Base-by-base conservation (phyloP, 2,888 invertebrate genomes). In the Perithous albicinctus region DNA sequence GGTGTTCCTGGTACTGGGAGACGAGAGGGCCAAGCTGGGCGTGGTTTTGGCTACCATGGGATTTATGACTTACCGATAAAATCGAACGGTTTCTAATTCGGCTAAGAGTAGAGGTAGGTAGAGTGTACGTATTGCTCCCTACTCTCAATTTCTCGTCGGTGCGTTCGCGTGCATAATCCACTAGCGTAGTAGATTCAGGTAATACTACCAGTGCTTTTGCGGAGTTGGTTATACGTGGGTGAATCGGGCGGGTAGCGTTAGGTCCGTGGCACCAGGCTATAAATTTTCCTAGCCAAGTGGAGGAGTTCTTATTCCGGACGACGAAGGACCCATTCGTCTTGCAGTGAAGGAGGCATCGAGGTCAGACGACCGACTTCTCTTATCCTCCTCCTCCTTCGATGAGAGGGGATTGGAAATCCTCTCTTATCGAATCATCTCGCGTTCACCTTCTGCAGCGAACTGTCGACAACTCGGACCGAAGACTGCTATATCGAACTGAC, bases 291-390 rank as follows among this genome's bases (percentile, higher is more conserved):
- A 56, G 51, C 54, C 73, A 80, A 82, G 79, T 73, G 67, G 70
- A n/a, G n/a, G 84, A 81, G 81, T 84, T 85, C 84, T 83, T 84
- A 83, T 85, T 85, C 79, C 73, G 66, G 64, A 81, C 81, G 79
- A 79, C 74, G 78, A 81, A 83, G 83, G 73, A 83, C 79, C 85
- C 84, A 85, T 84, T 84, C 79, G 83, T 85, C 84, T 83, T 84
- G 78, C 80, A 63, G 78, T 75, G 77, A 70, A 69, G 78, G 69
- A 83, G 72, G 73, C 74, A 74, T 80, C 77, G 80, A 76, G 77
- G 72, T 73, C 72, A 80, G 80, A 59, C 74, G 59, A 20, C 64
- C 32, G 26, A n/a, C 63, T 64, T 54, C 3, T 35, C 32, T 23
- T 35, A 48, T 32, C 32, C 32, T 12, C 7, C 67, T 23, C 35